These are phyloP conservation scores for Incurvaria masculella DNA, from an alignment of 2,888 invertebrate genomes.

Conservation along the genomic window DNA sequence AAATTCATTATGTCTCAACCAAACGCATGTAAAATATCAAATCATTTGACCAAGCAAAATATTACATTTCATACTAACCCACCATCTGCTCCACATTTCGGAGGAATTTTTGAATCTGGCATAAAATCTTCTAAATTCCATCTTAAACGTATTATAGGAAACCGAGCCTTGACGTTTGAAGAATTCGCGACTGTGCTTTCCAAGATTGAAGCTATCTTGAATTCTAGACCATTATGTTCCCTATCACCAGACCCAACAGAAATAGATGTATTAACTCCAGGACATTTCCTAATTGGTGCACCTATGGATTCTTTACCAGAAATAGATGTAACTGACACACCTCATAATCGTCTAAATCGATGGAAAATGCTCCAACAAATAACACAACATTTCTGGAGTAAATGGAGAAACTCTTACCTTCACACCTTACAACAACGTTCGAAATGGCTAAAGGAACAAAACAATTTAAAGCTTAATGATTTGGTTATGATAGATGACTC, in stretches of 20 bases:
- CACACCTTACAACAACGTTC: too few relatives aligned
- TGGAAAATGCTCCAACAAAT: background rate
- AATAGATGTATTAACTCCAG: background rate
- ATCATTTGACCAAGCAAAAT: background rate
- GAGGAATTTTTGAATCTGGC: background rate
- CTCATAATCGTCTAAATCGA: background rate
- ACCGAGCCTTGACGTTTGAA: background rate
- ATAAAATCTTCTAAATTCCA: background rate
- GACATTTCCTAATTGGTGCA: background rate
- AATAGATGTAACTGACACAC: background rate
- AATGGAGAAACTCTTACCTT: constrained; percentile 4
- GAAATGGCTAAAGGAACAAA: too few relatives aligned
- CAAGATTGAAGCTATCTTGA: background rate
- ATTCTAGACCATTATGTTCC: constrained; percentile 15
- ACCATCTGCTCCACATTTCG: background rate
- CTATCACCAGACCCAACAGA: constrained; percentile 9
- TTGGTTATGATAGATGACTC: too few relatives aligned
- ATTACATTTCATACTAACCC: background rate
- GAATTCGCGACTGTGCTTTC: background rate
- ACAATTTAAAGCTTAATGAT: too few relatives aligned
- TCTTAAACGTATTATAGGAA: background rate
- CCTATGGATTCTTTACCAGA: background rate
- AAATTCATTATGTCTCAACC: background rate
- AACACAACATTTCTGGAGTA: background rate
- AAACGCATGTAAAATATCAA: background rate